Base-by-base conservation (phyloP, 2,113 vertebrate species). In the Microcebus jonahi region DNA sequence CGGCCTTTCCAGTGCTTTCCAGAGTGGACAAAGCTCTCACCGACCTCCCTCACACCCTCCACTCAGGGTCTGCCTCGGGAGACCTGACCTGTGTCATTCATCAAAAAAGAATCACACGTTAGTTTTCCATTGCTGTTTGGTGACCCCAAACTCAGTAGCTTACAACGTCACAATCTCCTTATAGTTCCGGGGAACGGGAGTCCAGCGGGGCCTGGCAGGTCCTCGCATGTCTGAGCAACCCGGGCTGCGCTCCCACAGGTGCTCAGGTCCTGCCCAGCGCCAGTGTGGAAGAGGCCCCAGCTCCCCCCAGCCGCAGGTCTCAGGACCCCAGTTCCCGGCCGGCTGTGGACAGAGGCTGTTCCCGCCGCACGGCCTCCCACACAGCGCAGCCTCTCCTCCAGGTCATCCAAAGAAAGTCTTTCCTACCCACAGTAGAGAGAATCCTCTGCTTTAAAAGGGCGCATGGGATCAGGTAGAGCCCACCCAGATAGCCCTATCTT, bases 251-350 rank as follows among this genome's bases (percentile, higher is more conserved):
- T 34, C 8, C n/a, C 50, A 14, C 27, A 27, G 31, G 29, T 45
- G 45, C 9, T 39, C 39, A 39, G 39, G 39, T 39, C 39, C 39
- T 39, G 39, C 39, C 39, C 39, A 39, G 39, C 39, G 39, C 39
- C 39, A 3, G 39, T 39, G 39, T 39, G 39, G 39, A 39, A 39
- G 39, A 39, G 39, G 39, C 39, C 5, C 8, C 8, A 13, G 50
- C 14, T 67, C 39, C 48, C n/a, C 0, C 0, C 6, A 2, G 6
- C 7, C 3, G 1, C 2, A 9, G 80, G 27, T n/a, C 36, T 81
- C 25, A 34, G 48, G 25, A 14, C 12, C 12, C 59, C 20, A 27
- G 29, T n/a, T 23, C 31, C 84, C 21, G 39, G n/a, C 7, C 45
- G 45, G 45, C 20, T 48, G 3, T 42, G 25, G 68, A 50, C 21